Evolutionary conservation across 2,113 vertebrate genomes (phyloP).

Genomic region (Alethe castanea): DNA sequence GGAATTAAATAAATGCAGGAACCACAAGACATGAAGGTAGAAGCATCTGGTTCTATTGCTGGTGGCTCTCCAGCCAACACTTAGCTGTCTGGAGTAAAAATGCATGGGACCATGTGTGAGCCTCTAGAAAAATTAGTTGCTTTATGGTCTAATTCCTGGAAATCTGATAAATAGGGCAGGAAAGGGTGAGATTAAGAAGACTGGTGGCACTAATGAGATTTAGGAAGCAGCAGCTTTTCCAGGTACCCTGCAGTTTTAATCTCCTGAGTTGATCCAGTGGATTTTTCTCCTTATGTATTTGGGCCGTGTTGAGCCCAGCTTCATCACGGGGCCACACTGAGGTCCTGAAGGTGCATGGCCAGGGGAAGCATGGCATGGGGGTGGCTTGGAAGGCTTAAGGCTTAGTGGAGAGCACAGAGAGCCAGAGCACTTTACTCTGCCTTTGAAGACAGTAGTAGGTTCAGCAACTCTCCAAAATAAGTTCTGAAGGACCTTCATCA

Average conservation of each 20-base stretch:
- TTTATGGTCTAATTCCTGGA: background rate
- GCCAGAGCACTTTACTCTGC: background rate
- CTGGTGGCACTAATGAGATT: background rate
- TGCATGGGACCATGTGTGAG: background rate
- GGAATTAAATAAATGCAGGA: background rate
- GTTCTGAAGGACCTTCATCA: background rate
- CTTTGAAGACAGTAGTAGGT: background rate
- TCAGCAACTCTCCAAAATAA: background rate
- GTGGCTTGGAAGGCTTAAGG: background rate
- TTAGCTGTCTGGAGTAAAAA: background rate
- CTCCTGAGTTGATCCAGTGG: background rate
- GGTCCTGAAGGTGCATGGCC: background rate
- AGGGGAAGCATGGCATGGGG: background rate
- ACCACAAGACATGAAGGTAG: background rate
- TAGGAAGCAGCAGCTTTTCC: background rate
- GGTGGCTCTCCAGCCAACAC: background rate
- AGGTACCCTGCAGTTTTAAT: background rate
- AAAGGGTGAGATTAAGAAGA: background rate
- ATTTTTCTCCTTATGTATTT: background rate
- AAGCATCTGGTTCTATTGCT: background rate
- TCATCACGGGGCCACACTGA: fast-evolving
- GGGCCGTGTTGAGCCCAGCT: background rate
- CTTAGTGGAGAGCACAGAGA: background rate
- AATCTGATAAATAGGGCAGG: background rate
- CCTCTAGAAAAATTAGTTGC: background rate